phyloP scores from a whole-genome alignment of 2,113 vertebrate genomes.

The Grallaria varia region DNA sequence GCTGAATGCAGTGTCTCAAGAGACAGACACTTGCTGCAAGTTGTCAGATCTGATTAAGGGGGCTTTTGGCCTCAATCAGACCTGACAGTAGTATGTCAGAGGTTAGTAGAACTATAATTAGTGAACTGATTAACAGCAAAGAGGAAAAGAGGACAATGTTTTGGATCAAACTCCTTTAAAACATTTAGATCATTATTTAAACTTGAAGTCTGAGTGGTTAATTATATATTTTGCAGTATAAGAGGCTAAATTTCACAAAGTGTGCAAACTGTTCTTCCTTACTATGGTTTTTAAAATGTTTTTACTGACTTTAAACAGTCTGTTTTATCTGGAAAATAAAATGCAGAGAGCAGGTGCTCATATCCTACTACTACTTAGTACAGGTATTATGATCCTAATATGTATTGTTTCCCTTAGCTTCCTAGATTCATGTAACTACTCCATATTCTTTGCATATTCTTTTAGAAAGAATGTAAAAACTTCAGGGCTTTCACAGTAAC shows the following conservation, averaged over 20 bases:
- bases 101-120: slow-evolving; percentile 71
- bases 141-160: slow-evolving; percentile 45
- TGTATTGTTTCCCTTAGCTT: not conserved
- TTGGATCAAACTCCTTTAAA: slow-evolving; percentile 62
- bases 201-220: slow-evolving; percentile 42
- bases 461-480: not conserved
- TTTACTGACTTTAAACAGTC: slow-evolving; percentile 11
- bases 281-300: slow-evolving; percentile 13
- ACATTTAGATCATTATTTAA: slow-evolving; percentile 61
- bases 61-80: slow-evolving; percentile 70
- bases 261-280: slow-evolving; percentile 21
- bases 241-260: slow-evolving; percentile 36
- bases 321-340: not conserved
- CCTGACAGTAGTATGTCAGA: slow-evolving; percentile 69
- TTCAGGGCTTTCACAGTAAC: not conserved
- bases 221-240: slow-evolving; percentile 59
- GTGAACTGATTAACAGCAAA: slow-evolving; percentile 52
- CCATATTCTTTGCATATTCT: not conserved
- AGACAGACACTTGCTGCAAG: slow-evolving; percentile 40
- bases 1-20: slow-evolving; percentile 59
- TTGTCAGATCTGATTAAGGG: slow-evolving; percentile 74
- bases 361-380: not conserved
- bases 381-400: not conserved
- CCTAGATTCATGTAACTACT: not conserved
- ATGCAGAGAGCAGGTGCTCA: not conserved